phyloP scores from a whole-genome alignment of 1,140 invertebrate species.

The Zaprionus vittiger region DNA sequence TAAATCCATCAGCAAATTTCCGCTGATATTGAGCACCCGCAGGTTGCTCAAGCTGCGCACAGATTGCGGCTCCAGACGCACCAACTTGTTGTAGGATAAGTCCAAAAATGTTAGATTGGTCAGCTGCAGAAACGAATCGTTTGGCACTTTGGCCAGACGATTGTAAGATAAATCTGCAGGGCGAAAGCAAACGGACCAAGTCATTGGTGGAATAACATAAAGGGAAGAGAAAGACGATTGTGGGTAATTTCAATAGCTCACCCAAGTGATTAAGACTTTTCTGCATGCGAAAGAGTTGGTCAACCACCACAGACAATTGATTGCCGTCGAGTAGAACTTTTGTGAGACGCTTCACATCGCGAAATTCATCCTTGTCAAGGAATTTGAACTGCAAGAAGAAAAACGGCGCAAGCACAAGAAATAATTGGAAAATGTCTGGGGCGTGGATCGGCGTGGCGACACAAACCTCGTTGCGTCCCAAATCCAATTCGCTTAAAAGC shows the following conservation, averaged over 20 bases:
- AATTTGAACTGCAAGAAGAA: conserved; percentile 88
- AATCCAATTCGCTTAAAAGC: conserved; percentile 89
- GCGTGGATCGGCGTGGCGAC: conserved; percentile 31
- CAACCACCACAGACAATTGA: conserved; percentile 89
- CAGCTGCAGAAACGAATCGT: conserved; percentile 89
- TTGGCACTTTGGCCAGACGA: conserved; percentile 89
- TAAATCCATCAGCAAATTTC: conserved; percentile 85
- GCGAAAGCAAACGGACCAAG: neutral
- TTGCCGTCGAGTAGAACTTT: conserved; percentile 91
- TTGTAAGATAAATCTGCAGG: conserved; percentile 87
- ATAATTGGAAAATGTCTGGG: conserved; percentile 66
- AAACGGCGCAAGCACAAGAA: conserved; percentile 24
- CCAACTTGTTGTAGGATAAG: conserved; percentile 90
- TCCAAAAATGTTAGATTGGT: conserved; percentile 88
- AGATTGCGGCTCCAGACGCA: conserved; percentile 87
- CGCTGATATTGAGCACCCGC: conserved; percentile 88
- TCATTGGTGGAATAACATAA: neutral
- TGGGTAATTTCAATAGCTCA: conserved; percentile 40
- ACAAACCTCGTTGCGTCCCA: conserved; percentile 88
- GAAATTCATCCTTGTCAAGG: conserved; percentile 90
- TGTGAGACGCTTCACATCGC: conserved; percentile 88
- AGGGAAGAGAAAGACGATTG: neutral
- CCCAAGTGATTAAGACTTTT: conserved; percentile 85
- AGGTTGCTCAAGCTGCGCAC: conserved; percentile 84
- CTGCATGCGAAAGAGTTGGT: conserved; percentile 89